Conservation (phyloP, 2,888 invertebrate genomes). For the Lypha dubia region DNA sequence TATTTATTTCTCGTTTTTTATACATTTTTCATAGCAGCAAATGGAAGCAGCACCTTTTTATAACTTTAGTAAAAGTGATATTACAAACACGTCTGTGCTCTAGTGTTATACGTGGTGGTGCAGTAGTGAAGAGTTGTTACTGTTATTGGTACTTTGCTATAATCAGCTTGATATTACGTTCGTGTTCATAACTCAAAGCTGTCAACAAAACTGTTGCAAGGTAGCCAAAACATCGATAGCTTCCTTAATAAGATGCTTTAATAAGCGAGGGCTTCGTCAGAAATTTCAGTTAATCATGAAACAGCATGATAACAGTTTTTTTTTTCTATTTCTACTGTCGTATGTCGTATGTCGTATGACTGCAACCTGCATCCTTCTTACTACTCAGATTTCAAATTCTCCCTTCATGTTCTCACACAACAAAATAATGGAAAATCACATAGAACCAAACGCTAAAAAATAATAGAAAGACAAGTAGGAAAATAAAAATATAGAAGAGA, state of each 20-base stretch:
- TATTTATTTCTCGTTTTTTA: conserved; percentile 4
- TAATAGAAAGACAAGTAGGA: conserved; percentile 2
- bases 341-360: background rate
- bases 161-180: conserved; percentile 61
- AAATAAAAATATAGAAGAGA: background rate
- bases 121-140: background rate
- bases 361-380: background rate
- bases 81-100: conserved; percentile 27
- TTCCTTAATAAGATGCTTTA: background rate
- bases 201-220: conserved; percentile 47
- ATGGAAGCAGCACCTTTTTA: conserved; percentile 23
- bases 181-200: conserved; percentile 68
- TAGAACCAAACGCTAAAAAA: conserved; percentile 18
- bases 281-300: conserved; percentile 1
- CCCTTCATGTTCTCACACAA: background rate
- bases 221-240: background rate
- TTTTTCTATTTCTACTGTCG: background rate
- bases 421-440: conserved; percentile 3
- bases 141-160: background rate
- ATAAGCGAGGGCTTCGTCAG: background rate
- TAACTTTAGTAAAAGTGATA: conserved; percentile 10
- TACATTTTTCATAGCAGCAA: conserved; percentile 9
- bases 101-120: background rate
- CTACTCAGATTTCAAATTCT: background rate
- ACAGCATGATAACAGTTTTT: background rate